phyloP scores from a whole-genome alignment of 2,797 vertebrate species.

The Onychomys torridus region DNA sequence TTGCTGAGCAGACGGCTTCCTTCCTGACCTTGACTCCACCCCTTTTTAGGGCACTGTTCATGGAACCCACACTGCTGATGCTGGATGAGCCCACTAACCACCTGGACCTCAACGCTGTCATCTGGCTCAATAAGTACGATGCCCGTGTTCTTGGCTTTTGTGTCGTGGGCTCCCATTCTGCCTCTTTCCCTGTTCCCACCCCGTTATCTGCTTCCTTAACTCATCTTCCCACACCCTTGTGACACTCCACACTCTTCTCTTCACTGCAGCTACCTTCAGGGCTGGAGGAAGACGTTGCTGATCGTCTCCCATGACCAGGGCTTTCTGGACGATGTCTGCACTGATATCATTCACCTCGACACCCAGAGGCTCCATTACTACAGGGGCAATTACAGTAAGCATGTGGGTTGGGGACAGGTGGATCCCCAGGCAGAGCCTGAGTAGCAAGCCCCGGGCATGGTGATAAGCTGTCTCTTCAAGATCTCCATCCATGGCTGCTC shows the following conservation, averaged over 20 bases:
- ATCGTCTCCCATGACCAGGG: conserved; percentile 97
- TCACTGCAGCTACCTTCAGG: conserved; percentile 92
- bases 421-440: not conserved
- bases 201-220: not conserved
- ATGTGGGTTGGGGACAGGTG: not conserved
- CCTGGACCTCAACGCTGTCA: conserved; percentile 95
- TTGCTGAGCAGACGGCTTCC: not conserved
- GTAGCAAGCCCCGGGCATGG: not conserved
- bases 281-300: conserved; percentile 96
- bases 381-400: conserved; percentile 95
- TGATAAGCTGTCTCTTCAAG: not conserved
- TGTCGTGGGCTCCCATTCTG: fast-evolving
- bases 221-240: not conserved
- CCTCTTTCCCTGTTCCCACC: not conserved
- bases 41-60: conserved; percentile 92
- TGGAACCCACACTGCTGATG: conserved; percentile 96
- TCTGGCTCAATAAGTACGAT: conserved; percentile 96
- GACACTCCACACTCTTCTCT: not conserved
- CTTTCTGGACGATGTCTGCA: conserved; percentile 95
- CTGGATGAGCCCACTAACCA: conserved; percentile 97
- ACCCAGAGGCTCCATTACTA: conserved; percentile 95
- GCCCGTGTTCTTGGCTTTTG: not conserved
- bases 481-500: not conserved
- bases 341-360: conserved; percentile 94
- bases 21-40: not conserved